Conservation (phyloP, 2,113 vertebrate species). For the Corvus moneduloides region DNA sequence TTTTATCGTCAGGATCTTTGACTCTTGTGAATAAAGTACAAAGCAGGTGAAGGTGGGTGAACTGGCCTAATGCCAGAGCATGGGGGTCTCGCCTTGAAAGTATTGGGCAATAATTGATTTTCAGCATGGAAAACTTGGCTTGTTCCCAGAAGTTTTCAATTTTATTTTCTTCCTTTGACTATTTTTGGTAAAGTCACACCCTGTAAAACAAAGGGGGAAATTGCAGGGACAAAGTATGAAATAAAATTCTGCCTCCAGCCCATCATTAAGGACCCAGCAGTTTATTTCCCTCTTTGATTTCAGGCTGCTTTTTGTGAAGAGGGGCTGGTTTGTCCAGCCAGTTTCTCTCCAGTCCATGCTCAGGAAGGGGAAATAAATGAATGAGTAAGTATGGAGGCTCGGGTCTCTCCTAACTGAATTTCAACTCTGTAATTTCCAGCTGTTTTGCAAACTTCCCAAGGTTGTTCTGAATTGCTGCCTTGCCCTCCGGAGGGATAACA, state of each 20-base stretch:
- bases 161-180: conserved; percentile 57
- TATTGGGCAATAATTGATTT: conserved; percentile 37
- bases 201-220: conserved; percentile 56
- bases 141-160: not conserved
- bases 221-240: conserved; percentile 22
- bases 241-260: conserved; percentile 32
- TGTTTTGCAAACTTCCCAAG: not conserved
- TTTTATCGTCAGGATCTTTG: not conserved
- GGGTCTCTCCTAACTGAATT: not conserved
- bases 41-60: conserved; percentile 28
- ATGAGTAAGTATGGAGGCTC: not conserved
- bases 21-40: not conserved
- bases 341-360: not conserved
- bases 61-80: not conserved
- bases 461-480: not conserved
- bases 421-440: not conserved
- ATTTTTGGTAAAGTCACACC: conserved; percentile 49
- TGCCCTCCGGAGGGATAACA: fast-evolving
- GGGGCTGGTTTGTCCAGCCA: not conserved
- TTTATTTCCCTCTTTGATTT: conserved; percentile 32
- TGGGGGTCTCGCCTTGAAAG: not conserved
- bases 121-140: conserved; percentile 43
- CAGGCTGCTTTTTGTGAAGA: not conserved
- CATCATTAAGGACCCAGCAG: not conserved
- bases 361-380: not conserved